phyloP scores from a whole-genome alignment of 1,140 invertebrate genomes.

The Aethina tumida region DNA sequence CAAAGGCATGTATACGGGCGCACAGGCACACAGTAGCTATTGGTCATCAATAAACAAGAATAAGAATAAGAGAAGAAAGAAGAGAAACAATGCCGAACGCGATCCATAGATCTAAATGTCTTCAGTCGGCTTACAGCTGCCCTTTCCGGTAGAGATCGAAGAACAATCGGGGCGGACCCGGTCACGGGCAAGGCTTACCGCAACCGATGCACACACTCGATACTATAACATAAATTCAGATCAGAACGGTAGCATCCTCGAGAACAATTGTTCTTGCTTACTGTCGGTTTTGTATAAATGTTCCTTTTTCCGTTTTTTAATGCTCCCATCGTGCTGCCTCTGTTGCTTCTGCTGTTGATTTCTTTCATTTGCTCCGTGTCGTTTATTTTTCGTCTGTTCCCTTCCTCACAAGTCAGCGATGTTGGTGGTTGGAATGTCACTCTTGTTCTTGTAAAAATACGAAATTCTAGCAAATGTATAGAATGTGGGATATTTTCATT shows the following conservation, averaged over 20 bases:
- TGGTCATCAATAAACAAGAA: constrained; percentile 33
- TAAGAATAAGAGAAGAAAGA: constrained; percentile 29
- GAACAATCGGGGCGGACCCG: constrained; percentile 19
- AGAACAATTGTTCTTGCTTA: constrained; percentile 34
- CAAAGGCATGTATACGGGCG: no score
- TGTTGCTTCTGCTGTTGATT: no score
- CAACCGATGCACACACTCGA: constrained; percentile 19
- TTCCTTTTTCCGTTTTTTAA: constrained; percentile 22
- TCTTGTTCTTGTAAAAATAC: no score
- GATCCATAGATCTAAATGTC: constrained; percentile 26
- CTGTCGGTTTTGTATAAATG: constrained; percentile 31
- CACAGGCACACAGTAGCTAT: constrained; percentile 27
- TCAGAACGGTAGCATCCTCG: constrained; percentile 28
- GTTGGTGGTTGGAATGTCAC: no score
- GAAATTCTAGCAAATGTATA: no score
- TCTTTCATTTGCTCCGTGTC: no score
- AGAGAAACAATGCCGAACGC: constrained; percentile 31
- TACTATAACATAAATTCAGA: constrained; percentile 29
- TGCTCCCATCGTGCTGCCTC: constrained; percentile 5
- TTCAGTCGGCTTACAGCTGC: constrained; percentile 11
- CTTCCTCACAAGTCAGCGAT: no score
- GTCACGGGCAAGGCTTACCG: constrained; percentile 4
- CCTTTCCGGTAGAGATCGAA: constrained; percentile 9
- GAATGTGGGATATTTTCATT: no score
- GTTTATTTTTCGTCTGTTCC: no score